Evolutionary conservation across 1,140 invertebrate genomes (phyloP).

Genomic region (Calliphora vicina): DNA sequence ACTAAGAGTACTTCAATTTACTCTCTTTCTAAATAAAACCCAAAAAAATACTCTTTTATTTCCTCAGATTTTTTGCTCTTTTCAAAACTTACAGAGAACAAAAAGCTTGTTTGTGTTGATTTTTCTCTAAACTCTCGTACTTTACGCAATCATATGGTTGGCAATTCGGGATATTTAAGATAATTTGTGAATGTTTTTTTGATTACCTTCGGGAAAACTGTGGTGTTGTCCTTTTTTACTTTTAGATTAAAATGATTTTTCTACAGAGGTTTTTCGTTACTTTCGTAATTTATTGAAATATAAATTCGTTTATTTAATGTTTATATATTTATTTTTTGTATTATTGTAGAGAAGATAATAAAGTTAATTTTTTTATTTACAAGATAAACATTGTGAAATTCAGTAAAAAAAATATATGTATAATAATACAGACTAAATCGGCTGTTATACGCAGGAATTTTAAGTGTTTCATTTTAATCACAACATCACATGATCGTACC

Average conservation of each 20-base stretch:
- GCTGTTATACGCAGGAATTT: background rate
- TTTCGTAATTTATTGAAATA: background rate
- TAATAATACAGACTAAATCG: too few relatives aligned
- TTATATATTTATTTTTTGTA: slow-evolving; percentile 19
- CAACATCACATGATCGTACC: background rate
- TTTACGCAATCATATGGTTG: background rate
- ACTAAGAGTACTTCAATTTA: too few relatives aligned
- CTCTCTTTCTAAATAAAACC: too few relatives aligned
- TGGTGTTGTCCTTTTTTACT: slow-evolving; percentile 35
- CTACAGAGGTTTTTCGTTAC: too few relatives aligned
- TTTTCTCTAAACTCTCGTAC: background rate
- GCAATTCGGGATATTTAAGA: background rate
- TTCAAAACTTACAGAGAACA: background rate
- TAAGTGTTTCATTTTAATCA: background rate
- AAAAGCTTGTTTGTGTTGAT: background rate
- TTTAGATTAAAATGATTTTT: background rate
- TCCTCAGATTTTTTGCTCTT: too few relatives aligned
- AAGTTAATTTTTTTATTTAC: background rate
- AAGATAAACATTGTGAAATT: slow-evolving; percentile 5
- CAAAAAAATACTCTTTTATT: too few relatives aligned
- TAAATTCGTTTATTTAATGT: background rate
- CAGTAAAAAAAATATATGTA: background rate
- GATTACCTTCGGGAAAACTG: background rate
- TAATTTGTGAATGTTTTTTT: background rate
- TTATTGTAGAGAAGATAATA: slow-evolving; percentile 2